phyloP scores from a whole-genome alignment of 2,888 invertebrate genomes.

The Acanthococcus lagerstroemiae region DNA sequence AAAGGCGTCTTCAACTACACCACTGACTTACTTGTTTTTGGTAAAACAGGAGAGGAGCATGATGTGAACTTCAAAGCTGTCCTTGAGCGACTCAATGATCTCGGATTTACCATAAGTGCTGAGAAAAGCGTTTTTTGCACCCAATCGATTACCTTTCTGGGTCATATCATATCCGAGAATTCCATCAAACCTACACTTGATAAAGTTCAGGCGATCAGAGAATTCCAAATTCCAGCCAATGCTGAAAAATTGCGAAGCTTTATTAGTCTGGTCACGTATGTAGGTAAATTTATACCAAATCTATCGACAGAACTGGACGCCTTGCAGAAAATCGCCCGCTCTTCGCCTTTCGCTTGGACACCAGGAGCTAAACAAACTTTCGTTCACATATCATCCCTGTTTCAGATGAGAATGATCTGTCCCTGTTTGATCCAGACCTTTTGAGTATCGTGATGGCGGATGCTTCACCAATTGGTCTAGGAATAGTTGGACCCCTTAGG shows the following conservation, averaged over 20 bases:
- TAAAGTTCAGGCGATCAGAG: too few species aligned
- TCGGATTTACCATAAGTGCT: background rate
- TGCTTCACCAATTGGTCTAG: slow-evolving; percentile 3
- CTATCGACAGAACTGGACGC: slow-evolving; percentile 3
- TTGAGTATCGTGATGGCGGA: background rate
- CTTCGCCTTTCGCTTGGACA: background rate
- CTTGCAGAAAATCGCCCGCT: background rate
- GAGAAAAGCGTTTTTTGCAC: background rate
- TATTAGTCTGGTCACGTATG: background rate
- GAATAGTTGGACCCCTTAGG: too few species aligned
- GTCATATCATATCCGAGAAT: background rate
- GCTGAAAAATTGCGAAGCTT: slow-evolving; percentile 1
- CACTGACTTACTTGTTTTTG: background rate
- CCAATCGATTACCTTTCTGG: background rate
- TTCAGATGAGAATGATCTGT: background rate
- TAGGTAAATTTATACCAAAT: slow-evolving; percentile 7
- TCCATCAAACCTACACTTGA: too few species aligned
- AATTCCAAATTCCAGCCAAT: background rate
- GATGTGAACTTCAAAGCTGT: background rate
- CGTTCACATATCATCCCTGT: too few species aligned
- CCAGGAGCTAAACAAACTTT: too few species aligned
- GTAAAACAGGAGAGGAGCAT: background rate
- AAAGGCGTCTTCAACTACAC: background rate
- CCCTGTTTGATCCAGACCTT: background rate
- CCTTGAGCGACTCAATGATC: background rate